Conservation (phyloP, 2,113 vertebrate species). For the Nematolebias whitei region DNA sequence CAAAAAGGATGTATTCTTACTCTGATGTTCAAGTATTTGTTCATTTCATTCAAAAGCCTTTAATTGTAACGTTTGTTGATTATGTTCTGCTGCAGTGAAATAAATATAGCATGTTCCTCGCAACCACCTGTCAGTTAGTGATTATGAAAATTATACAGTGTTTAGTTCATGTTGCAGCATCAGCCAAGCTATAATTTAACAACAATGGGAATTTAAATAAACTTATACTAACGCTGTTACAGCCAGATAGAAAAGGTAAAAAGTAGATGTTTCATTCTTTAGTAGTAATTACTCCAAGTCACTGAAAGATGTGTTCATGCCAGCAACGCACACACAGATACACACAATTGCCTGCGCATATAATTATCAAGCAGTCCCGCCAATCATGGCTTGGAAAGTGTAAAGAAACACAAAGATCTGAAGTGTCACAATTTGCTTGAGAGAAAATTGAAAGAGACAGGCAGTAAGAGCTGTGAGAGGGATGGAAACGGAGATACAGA, state of each 20-base stretch:
- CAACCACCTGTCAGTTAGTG: conserved; percentile 32
- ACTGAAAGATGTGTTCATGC: neutral
- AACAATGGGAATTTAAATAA: conserved; percentile 22
- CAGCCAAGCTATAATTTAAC: conserved; percentile 20
- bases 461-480: conserved; percentile 10
- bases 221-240: neutral
- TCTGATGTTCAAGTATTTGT: conserved; percentile 34
- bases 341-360: neutral
- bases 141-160: conserved; percentile 33
- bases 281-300: conserved; percentile 2
- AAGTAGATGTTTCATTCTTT: neutral
- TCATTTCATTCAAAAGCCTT: conserved; percentile 23
- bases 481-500: conserved; percentile 25
- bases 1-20: conserved; percentile 23
- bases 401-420: conserved; percentile 5
- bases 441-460: conserved; percentile 12
- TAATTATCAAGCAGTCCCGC: conserved; percentile 39
- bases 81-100: conserved; percentile 29
- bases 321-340: neutral
- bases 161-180: neutral
- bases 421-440: conserved; percentile 8
- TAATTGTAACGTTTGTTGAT: conserved; percentile 26
- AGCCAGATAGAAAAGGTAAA: conserved; percentile 12
- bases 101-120: conserved; percentile 17
- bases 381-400: conserved; percentile 33